Conservation (phyloP, 2,797 vertebrate genomes). For the Lithobates pipiens region DNA sequence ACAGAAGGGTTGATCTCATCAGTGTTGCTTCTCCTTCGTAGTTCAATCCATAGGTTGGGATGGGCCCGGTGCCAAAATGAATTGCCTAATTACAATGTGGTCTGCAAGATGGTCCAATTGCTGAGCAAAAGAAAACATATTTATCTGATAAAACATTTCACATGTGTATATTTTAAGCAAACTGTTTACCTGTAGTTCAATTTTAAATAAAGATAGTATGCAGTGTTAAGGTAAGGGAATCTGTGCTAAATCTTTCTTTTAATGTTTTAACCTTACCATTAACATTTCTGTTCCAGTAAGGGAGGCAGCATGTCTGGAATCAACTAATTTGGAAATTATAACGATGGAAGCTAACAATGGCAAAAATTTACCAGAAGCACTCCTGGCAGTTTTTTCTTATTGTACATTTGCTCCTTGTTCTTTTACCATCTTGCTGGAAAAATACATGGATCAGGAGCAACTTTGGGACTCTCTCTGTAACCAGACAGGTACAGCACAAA, state of each 20-base stretch:
- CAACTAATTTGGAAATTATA: constrained; percentile 60
- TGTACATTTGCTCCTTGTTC: constrained; percentile 83
- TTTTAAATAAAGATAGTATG: too few species aligned
- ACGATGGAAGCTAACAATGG: constrained; percentile 56
- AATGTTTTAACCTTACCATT: neutral
- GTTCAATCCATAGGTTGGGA: too few species aligned
- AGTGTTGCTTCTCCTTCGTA: too few species aligned
- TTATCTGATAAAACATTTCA: too few species aligned
- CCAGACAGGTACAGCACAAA: constrained; percentile 83
- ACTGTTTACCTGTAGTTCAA: too few species aligned
- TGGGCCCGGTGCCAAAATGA: too few species aligned
- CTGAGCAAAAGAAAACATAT: too few species aligned
- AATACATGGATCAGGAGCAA: constrained; percentile 84
- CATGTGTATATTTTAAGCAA: too few species aligned
- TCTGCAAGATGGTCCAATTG: too few species aligned
- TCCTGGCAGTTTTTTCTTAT: constrained; percentile 83
- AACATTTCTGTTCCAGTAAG: constrained; percentile 66
- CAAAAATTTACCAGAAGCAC: constrained; percentile 70
- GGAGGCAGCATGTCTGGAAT: constrained; percentile 42
- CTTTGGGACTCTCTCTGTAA: constrained; percentile 87
- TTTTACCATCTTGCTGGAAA: constrained; percentile 83
- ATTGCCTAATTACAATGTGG: too few species aligned
- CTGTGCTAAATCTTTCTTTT: neutral
- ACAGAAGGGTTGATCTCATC: too few species aligned
- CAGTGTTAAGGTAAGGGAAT: too few species aligned